Conservation (phyloP, 2,113 vertebrate genomes). For the Sinocyclocheilus maitianheensis region DNA sequence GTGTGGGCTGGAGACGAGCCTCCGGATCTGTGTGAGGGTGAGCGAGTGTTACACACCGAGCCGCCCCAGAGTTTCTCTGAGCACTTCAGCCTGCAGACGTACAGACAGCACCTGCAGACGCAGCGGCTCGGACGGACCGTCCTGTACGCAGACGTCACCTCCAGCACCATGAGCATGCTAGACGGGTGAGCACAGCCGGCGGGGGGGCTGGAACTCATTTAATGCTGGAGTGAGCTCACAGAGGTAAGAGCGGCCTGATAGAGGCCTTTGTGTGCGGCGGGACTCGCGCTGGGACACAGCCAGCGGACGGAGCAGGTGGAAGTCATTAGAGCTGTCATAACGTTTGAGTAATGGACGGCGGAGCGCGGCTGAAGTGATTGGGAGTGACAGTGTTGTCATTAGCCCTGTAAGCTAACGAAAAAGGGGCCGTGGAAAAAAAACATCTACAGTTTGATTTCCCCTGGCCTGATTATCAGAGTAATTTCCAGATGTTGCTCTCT, state of each 20-base stretch:
- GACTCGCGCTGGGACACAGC: too few species aligned
- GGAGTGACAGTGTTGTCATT: conserved; percentile 97
- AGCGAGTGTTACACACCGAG: conserved; percentile 76
- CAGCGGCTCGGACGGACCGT: conserved; percentile 79
- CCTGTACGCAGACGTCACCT: conserved; percentile 82
- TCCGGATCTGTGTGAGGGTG: conserved; percentile 62
- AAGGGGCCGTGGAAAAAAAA: conserved; percentile 61
- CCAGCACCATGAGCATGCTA: conserved; percentile 90
- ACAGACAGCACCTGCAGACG: conserved; percentile 81
- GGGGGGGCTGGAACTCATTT: too few species aligned
- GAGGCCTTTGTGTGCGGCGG: too few species aligned
- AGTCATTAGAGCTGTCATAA: conserved; percentile 98
- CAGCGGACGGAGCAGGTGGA: conserved; percentile 88
- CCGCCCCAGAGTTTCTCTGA: conserved; percentile 67
- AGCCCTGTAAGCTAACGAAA: conserved; percentile 80
- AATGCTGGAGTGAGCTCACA: too few species aligned
- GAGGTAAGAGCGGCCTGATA: too few species aligned
- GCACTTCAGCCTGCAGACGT: conserved; percentile 81
- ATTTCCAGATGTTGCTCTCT: conserved; percentile 87
- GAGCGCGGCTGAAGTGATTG: conserved; percentile 89
- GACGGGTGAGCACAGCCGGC: conserved; percentile 84
- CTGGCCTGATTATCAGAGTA: conserved; percentile 85
- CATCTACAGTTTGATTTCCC: conserved; percentile 83
- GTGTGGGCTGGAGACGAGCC: conserved; percentile 51
- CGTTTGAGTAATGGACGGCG: conserved; percentile 97